Conservation (phyloP, 2,113 vertebrate species). For the Eonycteris spelaea region DNA sequence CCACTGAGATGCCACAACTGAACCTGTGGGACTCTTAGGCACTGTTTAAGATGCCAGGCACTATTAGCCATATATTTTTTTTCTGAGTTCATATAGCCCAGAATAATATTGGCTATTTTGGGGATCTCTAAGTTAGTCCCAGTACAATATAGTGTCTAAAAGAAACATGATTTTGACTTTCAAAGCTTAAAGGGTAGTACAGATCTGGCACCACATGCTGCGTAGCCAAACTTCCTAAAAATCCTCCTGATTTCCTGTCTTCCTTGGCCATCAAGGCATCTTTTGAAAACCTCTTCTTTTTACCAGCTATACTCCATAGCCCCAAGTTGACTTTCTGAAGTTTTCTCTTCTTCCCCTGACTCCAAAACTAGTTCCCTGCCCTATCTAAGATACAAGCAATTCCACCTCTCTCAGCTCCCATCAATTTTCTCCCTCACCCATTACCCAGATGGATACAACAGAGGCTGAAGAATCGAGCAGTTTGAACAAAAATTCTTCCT, state of each 20-base stretch:
- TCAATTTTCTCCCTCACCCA: background rate
- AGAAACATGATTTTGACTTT: background rate
- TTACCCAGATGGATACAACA: background rate
- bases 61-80: no score
- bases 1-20: background rate
- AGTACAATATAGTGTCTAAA: background rate
- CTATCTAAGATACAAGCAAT: background rate
- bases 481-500: background rate
- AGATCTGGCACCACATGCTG: background rate
- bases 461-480: background rate
- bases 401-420: background rate
- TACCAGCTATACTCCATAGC: background rate
- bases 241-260: background rate
- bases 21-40: background rate
- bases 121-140: no score
- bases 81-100: no score
- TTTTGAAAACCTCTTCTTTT: background rate
- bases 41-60: background rate
- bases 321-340: background rate
- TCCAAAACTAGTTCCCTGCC: background rate
- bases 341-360: background rate
- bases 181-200: background rate
- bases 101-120: no score
- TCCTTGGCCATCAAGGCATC: background rate
- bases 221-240: background rate